Base-by-base conservation (phyloP, 2,797 vertebrate species). In the Aplochiton taeniatus region DNA sequence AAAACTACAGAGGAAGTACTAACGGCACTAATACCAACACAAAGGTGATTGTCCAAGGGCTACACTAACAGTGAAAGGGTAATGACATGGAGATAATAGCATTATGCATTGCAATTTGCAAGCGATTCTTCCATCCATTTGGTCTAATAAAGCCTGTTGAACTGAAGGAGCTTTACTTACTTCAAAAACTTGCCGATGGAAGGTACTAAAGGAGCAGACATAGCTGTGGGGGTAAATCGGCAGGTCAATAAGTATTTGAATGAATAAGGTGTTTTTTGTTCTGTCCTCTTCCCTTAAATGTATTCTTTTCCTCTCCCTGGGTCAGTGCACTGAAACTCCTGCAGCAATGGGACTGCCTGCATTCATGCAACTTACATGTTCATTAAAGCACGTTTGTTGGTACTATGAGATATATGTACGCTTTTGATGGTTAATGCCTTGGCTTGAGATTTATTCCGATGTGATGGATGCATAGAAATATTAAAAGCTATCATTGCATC, bases 281-380 rank as follows among this genome's bases (percentile, higher is more conserved):
- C 69, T 68, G 75, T 58, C 9, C 69, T 68, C 61, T 14, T 68
- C 72, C 61, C 66, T 49, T 61, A 75, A 72, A 80, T 72, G 78
- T 75, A 72, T 73, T 72, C 66, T 83, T 65, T 66, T 68, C 58
- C 63, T 68, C 72, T 81, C 76, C 75, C 78, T 64, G 81, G 84
- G 86, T 85, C 74, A 55, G 76, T 84, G 86, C 87, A 85, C 88
- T 87, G 83, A 91, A 85, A 82, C 84, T 77, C 76, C 77, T 79
- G 77, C 81, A 78, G 77, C 82, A 47, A 83, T 77, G 81, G 82
- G 82, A 58, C 72, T 63, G 41, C 79, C 80, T 83, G 83, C 73
- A 62, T 84, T 85, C 78, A 78, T 83, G 84, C 76, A 75, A 85
- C 56, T 77, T 79, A 78, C 80, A 72, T 71, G 82, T 87, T 80